phyloP scores from a whole-genome alignment of 1,140 invertebrate species.

The Caenorhabditis latens region DNA sequence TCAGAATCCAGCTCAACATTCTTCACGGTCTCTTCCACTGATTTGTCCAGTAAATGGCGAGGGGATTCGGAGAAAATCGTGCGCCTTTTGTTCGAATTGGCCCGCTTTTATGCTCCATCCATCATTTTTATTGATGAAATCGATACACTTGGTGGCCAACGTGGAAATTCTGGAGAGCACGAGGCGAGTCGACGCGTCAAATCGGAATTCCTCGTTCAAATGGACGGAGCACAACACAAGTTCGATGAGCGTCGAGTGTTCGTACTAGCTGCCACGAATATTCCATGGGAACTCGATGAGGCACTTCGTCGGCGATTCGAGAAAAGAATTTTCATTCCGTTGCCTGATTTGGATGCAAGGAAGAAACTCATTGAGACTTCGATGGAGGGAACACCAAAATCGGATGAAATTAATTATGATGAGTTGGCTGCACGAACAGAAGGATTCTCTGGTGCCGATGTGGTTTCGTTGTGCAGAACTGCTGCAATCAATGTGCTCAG shows the following conservation, averaged over 20 bases:
- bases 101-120: conserved; percentile 96
- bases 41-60: conserved; percentile 95
- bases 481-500: conserved; percentile 37
- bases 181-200: conserved; percentile 95
- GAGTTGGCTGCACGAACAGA: conserved; percentile 30
- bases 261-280: conserved; percentile 98
- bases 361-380: conserved; percentile 11
- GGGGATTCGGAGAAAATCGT: conserved; percentile 99
- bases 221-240: conserved; percentile 85
- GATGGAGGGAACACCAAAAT: conserved; percentile 14
- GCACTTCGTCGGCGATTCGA: conserved; percentile 92
- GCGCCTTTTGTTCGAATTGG: conserved; percentile 96
- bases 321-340: conserved; percentile 98
- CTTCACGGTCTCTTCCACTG: conserved; percentile 97
- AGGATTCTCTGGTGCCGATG: conserved; percentile 46
- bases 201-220: conserved; percentile 97
- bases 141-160: conserved; percentile 94
- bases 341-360: conserved; percentile 83
- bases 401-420: conserved; percentile 33
- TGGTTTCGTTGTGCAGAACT: conserved; percentile 22
- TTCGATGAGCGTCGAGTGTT: conserved; percentile 84
- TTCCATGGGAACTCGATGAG: conserved; percentile 99
- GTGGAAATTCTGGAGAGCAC: conserved; percentile 96
- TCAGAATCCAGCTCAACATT: conserved; percentile 99
- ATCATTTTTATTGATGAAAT: conserved; percentile 99